phyloP scores from a whole-genome alignment of 1,140 invertebrate species.

The Nephila pilipes region DNA sequence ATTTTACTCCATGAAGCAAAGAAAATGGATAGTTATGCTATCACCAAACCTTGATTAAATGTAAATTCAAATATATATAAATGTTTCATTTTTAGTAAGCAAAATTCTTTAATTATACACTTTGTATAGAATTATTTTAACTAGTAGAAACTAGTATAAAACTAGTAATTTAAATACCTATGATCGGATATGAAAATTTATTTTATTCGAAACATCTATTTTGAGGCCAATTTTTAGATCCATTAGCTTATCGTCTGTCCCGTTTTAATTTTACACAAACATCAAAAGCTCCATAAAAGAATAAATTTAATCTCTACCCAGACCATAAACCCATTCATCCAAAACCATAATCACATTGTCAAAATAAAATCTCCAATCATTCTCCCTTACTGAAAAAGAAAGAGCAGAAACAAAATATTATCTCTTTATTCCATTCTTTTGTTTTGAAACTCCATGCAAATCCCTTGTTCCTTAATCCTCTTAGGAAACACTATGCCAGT shows the following conservation, averaged over 20 bases:
- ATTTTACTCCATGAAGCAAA: too few relatives aligned
- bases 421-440: not conserved
- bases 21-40: too few relatives aligned
- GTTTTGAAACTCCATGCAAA: not conserved
- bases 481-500: not conserved
- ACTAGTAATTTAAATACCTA: too few relatives aligned
- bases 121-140: too few relatives aligned
- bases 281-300: not conserved
- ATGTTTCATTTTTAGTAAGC: too few relatives aligned
- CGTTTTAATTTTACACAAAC: not conserved
- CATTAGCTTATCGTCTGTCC: not conserved
- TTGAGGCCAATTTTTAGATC: not conserved
- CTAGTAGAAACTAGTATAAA: too few relatives aligned
- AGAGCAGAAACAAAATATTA: not conserved
- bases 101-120: too few relatives aligned
- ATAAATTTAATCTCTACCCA: too few relatives aligned
- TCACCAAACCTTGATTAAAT: too few relatives aligned
- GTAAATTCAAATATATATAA: too few relatives aligned
- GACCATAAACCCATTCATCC: not conserved
- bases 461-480: constrained; percentile 1
- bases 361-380: not conserved
- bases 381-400: not conserved
- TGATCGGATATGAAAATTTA: too few relatives aligned
- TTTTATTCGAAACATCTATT: too few relatives aligned
- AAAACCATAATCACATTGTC: not conserved